Evolutionary conservation across 1,140 invertebrate species (phyloP).

Genomic region (Drosophila lacteicornis): DNA sequence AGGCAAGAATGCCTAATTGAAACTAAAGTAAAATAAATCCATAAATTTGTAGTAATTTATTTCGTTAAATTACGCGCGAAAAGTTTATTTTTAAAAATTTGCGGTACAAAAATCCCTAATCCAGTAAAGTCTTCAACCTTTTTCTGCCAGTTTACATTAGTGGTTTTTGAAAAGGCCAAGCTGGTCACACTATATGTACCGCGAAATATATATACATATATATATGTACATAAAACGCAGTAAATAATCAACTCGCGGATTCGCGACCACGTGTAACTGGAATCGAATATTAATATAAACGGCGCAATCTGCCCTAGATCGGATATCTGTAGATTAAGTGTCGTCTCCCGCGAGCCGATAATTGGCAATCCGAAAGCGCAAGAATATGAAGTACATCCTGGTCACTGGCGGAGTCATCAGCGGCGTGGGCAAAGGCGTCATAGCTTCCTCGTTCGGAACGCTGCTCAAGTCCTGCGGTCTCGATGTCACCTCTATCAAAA

Average conservation of each 20-base stretch:
- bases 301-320: slow-evolving; percentile 32
- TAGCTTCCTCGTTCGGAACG: slow-evolving; percentile 97
- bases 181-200: not conserved
- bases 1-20: not conserved
- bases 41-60: too few species aligned
- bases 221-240: slow-evolving; percentile 5
- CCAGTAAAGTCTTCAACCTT: not conserved
- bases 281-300: slow-evolving; percentile 31
- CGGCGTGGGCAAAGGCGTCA: slow-evolving; percentile 99
- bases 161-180: not conserved
- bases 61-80: too few species aligned
- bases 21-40: not conserved
- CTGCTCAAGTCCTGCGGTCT: slow-evolving; percentile 97
- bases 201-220: not conserved
- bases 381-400: slow-evolving; percentile 92
- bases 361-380: not conserved
- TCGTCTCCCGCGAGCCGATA: slow-evolving; percentile 12
- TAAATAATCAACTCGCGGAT: slow-evolving; percentile 4
- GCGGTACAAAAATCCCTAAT: not conserved
- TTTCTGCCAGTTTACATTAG: not conserved
- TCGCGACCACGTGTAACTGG: slow-evolving; percentile 33
- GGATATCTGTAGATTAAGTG: not conserved
- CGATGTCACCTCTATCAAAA: slow-evolving; percentile 98
- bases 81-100: not conserved
- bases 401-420: slow-evolving; percentile 99